phyloP scores from a whole-genome alignment of 2,888 invertebrate genomes.

The Eupsilia transversa region DNA sequence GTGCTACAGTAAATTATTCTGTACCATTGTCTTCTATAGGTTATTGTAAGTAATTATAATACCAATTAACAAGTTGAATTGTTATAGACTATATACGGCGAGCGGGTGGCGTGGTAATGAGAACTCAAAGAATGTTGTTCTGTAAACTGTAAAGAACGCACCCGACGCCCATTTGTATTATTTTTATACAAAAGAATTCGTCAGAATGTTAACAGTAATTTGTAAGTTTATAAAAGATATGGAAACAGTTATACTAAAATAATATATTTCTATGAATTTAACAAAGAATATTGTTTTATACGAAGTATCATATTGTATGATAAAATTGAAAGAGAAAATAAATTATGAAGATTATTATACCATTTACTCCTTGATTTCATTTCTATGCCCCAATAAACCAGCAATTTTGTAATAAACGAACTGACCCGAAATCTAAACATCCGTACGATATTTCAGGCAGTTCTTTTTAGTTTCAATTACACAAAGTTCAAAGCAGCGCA shows the following conservation, averaged over 20 bases:
- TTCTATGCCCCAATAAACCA: conserved; percentile 57
- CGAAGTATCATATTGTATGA: conserved; percentile 89
- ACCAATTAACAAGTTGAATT: conserved; percentile 90
- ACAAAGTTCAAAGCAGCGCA: conserved; percentile 14
- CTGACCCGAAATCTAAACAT: background rate
- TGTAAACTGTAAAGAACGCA: conserved; percentile 61
- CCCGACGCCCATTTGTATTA: conserved; percentile 85
- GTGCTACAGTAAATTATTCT: conserved; percentile 87
- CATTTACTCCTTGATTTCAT: conserved; percentile 84
- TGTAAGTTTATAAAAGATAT: conserved; percentile 90
- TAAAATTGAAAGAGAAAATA: conserved; percentile 87
- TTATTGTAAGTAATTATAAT: conserved; percentile 87
- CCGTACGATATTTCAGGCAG: background rate
- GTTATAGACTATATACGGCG: conserved; percentile 81
- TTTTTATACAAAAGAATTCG: conserved; percentile 88
- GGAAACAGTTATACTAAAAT: conserved; percentile 89
- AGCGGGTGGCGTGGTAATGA: conserved; percentile 71
- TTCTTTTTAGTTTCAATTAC: conserved; percentile 13
- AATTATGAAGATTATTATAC: conserved; percentile 90
- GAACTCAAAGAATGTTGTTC: conserved; percentile 47
- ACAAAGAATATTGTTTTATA: conserved; percentile 91
- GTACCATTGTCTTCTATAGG: conserved; percentile 89
- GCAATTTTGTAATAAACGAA: background rate
- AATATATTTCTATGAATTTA: conserved; percentile 91
- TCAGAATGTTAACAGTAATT: conserved; percentile 90